These are phyloP conservation scores for Drosophila nannoptera DNA, from an alignment of 1,140 invertebrate species.

Conservation along the genomic window DNA sequence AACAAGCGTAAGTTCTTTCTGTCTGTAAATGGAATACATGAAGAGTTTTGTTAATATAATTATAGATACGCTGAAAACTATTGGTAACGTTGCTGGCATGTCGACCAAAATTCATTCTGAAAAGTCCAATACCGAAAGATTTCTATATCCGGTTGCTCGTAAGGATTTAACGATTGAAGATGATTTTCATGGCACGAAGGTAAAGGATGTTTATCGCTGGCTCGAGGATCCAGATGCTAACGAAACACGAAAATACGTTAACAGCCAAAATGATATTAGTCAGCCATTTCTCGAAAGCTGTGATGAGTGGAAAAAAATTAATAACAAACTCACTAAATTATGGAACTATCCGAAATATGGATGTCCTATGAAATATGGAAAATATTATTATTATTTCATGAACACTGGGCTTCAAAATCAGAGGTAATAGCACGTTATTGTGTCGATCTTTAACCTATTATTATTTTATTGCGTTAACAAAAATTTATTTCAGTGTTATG, in stretches of 20 bases:
- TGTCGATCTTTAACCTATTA: background rate
- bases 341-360: constrained; percentile 98
- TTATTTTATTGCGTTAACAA: background rate
- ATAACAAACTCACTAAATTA: constrained; percentile 89
- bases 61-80: constrained; percentile 14
- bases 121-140: constrained; percentile 38
- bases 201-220: constrained; percentile 97
- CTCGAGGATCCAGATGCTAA: constrained; percentile 96
- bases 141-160: constrained; percentile 86
- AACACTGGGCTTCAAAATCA: constrained; percentile 98
- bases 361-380: constrained; percentile 89
- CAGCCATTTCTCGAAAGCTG: constrained; percentile 91
- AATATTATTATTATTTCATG: constrained; percentile 94
- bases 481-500: constrained; percentile 85
- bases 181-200: constrained; percentile 89
- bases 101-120: background rate
- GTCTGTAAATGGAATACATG: background rate
- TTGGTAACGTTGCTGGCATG: constrained; percentile 14
- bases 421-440: constrained; percentile 82
- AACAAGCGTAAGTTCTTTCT: constrained; percentile 16
- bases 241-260: constrained; percentile 95
- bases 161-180: constrained; percentile 90
- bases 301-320: constrained; percentile 85
- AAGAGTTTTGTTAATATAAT: background rate
- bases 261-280: constrained; percentile 94